Conservation (phyloP, 2,888 invertebrate species). For the Holacanthella duospinosa region DNA sequence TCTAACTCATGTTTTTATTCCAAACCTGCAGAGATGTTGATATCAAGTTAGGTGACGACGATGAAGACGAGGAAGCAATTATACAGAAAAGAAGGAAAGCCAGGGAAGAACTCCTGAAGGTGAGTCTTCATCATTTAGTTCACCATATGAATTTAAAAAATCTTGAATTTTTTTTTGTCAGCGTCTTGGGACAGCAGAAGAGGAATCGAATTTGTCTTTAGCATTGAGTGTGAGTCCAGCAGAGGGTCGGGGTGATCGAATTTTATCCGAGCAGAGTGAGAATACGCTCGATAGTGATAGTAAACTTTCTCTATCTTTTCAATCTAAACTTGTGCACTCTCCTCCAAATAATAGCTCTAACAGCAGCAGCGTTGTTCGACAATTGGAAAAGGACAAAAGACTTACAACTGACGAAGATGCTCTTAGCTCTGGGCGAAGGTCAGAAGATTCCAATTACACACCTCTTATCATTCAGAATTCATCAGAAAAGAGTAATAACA, state of each 20-base stretch:
- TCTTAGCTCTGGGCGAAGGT: not conserved
- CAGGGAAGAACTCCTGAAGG: conserved; percentile 75
- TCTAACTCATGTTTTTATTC: not conserved
- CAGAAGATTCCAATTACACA: not conserved
- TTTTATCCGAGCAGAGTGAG: conserved; percentile 38
- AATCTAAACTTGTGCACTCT: conserved; percentile 37
- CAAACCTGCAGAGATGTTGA: conserved; percentile 40
- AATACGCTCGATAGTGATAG: conserved; percentile 38
- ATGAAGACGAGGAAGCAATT: conserved; percentile 81
- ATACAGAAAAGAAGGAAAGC: conserved; percentile 79
- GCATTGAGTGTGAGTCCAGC: conserved; percentile 23
- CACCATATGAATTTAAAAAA: not conserved
- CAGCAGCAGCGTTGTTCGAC: conserved; percentile 1
- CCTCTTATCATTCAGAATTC: not conserved
- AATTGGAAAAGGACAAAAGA: not conserved
- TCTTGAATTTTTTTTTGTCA: conserved; percentile 37
- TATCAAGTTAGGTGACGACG: conserved; percentile 66
- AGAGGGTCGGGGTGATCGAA: conserved; percentile 14
- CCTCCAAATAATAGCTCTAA: conserved; percentile 32
- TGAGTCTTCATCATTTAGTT: conserved; percentile 44
- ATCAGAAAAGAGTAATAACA: not conserved
- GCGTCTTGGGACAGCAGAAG: conserved; percentile 52
- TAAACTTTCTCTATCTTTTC: conserved; percentile 37
- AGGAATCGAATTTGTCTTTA: conserved; percentile 47
- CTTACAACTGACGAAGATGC: not conserved